phyloP scores from a whole-genome alignment of 2,113 vertebrate species.

The Pseudopodoces humilis region DNA sequence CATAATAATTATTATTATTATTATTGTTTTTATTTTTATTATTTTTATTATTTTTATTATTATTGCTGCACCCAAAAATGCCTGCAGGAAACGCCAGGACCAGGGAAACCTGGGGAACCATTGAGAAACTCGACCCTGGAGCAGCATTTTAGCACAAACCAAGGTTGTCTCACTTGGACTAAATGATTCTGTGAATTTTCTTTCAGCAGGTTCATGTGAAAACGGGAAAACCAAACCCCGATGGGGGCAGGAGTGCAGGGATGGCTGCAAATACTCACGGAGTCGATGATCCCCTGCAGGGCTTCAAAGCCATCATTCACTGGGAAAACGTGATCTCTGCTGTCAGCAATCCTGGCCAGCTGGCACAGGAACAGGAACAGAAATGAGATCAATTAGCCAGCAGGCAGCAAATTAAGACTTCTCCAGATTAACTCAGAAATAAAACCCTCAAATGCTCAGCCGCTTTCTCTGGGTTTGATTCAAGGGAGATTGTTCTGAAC shows the following conservation, averaged over 20 bases:
- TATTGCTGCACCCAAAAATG: background rate
- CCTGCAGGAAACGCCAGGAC: background rate
- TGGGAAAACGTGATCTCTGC: conserved; percentile 96
- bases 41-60: too few relatives aligned
- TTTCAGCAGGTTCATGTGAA: background rate
- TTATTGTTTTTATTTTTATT: too few relatives aligned
- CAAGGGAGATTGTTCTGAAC: background rate
- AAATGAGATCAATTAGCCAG: background rate
- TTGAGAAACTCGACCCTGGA: background rate
- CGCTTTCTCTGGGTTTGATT: background rate
- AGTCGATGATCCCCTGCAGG: conserved; percentile 94
- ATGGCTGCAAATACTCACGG: conserved; percentile 78
- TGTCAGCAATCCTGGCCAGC: conserved; percentile 98
- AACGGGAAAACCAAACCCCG: background rate
- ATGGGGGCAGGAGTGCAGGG: background rate
- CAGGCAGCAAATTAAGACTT: background rate
- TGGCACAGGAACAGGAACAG: conserved; percentile 54
- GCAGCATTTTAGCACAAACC: background rate
- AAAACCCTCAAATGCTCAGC: background rate
- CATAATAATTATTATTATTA: too few relatives aligned
- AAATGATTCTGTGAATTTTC: background rate
- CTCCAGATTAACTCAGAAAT: background rate
- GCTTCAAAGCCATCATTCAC: conserved; percentile 97
- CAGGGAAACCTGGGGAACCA: rapidly evolving
- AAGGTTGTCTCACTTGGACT: background rate